Base-by-base conservation (phyloP, 2,797 vertebrate genomes). In the Cuniculus paca region DNA sequence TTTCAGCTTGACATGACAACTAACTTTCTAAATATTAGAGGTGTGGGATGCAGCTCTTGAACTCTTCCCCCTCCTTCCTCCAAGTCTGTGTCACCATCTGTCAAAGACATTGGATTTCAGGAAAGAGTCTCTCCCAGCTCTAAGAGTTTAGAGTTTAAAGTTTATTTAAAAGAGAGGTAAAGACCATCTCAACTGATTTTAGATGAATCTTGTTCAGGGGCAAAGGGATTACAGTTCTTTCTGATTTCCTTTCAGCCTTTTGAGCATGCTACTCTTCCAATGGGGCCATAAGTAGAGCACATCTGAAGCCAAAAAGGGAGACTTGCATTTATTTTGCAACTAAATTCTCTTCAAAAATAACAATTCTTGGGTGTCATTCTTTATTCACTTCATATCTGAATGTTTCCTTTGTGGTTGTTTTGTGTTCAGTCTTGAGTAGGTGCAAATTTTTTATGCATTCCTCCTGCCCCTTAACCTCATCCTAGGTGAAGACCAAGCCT, bases 11-110 rank as follows among this genome's bases (percentile, higher is more conserved):
- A 97, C 91, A 96, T 0, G 8, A 96, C 77, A 93, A 95, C 77
- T 65, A 82, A 84, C 91, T 97, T 88, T 93, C 80, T 91, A 82
- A 96, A 95, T 94, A 89, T 74, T 85, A 92, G 96, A 95, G 96
- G 80, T 93, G 80, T 91, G 87, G 75, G 87, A 91, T 95, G 72
- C 1, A 61, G 88, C 63, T 94, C 61, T 86, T 91, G 91, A 97
- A 94, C 90, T 85, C 58, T 56, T 13, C 2, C 34, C 56, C 34
- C 22, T 94, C 70, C 78, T 75, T 68, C 83, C 42, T 61, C 75
- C 56, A 91, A 95, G 87, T 42, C n/a, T 93, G 39, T 48, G 70
- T 36, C 81, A 75, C 91, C 94, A 96, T 97, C 94, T 96, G 96
- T 95, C 91, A 92, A 84, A 95, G 80, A 94, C 36, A 74, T 1